Evolutionary conservation across 1,140 invertebrate species (phyloP), one percentile per base, ranked within the genome.

Genomic region (Euwallacea fornicatus): DNA sequence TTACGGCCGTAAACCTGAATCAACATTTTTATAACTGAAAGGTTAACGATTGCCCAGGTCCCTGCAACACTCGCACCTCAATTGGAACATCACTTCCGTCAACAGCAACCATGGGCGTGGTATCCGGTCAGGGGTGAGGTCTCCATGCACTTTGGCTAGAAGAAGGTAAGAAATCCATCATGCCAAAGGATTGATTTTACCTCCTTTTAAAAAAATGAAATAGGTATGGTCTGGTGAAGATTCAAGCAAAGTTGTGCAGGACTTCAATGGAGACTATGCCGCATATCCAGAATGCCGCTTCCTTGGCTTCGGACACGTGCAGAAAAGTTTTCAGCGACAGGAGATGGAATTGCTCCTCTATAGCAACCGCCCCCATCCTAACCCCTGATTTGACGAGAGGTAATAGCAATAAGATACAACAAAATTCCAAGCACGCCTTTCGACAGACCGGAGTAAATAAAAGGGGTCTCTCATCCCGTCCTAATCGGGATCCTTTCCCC

Each of bases 311-410:
- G 13, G 81, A 86, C 59, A 88, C 90, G 11, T 95, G 93, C 80
- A 89, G 91, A 78, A 84, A 85, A 63, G 85, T 90, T 0, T 92
- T 94, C 78, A 81, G 84, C 7, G 85, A 90, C 74, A 85, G 91
- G 60, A 84, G 92, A 59, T 95, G 93, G 93, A 95, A 95, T 81
- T 95, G 93, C 81, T 93, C 91, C 56, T 90, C 91, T 54, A 86
- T 94, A 59, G 84, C 87, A 10, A 83, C 84, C 7, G 91, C 91
- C 0, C 93, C 93, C 0, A 84, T 85, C 74, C 88, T 89, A 66
- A 86, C 88, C 0, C 88, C 90, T 33, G 93, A 95, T 79, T 83
- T 94, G 65, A 85, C 91, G 6, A 87, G 88, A 84, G 93, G 93
- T 93, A 80, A 53, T 42, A 56, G 13, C 46, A 50, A 11, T 50